Evolutionary conservation across 2,888 invertebrate species (phyloP), one percentile per base, ranked within the genome.

Genomic region (Stenoptilia bipunctidactyla): DNA sequence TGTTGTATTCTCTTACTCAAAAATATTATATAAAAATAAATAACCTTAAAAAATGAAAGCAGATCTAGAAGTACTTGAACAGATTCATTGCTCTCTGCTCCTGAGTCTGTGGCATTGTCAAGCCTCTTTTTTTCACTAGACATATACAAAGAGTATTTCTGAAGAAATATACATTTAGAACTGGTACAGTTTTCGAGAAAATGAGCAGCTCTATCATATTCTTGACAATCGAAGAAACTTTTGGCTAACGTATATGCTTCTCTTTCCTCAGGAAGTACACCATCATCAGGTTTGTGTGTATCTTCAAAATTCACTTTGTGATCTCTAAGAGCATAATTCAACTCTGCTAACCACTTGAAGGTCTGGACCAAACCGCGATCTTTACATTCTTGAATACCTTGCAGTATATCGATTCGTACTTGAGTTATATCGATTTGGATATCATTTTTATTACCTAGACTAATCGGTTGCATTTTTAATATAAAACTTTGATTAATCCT

Each of bases 51-150:
- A 54, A 66, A 83, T 0, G 83, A 73, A 37, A 82, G 51, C 3
- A 83, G 55, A 56, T 83, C 82, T 40, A 83, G 47, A 30, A 83
- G 50, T 1, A 75, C 79, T 63, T 82, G 82, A 27, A 71, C 77
- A 13, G 72, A 74, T 42, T 83, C 83, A 30, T 67, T 58, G 48
- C 70, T 80, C 47, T 82, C 82, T 9, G 61, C 50, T 20, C 74
- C 76, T 1, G 66, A 49, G 42, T 83, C 83, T 34, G 68, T 67
- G 27, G 71, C 58, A 56, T 93, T 93, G 63, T 97, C 96, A 38
- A 94, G 75, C 46, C 92, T 91, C 52, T 93, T 93, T 71, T 96
- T 97, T 63, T 97, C 97, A 46, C 92, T 91, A 0, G 96, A 93
- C 83, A 96, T 87, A 61, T 94, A 98, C 25, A 89, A 88, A 0